Evolutionary conservation across 1,140 invertebrate species (phyloP).

Genomic region (Harlomillsia oculata): DNA sequence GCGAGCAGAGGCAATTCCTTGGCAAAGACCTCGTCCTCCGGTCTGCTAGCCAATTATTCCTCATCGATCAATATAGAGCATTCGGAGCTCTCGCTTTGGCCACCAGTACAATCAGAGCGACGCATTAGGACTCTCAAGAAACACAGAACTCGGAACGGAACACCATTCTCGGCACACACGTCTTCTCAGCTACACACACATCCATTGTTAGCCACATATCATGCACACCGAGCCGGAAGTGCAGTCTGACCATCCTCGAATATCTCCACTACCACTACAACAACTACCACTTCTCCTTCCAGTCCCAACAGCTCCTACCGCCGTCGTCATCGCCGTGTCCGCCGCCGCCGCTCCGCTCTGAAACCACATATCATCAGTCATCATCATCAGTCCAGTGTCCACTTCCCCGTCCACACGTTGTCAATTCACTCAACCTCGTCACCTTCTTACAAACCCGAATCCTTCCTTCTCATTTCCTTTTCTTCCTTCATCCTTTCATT

Average conservation of each 20-base stretch:
- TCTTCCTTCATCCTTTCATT: background rate
- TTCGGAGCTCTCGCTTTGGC: background rate
- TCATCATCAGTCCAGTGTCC: background rate
- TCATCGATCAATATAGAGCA: constrained; percentile 26
- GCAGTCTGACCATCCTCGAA: constrained; percentile 22
- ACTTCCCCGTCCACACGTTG: too few species aligned
- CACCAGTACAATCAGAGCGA: constrained; percentile 28
- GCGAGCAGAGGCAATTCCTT: background rate
- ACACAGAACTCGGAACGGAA: background rate
- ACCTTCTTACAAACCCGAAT: background rate
- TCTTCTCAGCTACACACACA: constrained; percentile 15
- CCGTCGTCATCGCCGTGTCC: background rate
- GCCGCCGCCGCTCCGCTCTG: background rate
- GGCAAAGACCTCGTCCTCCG: background rate
- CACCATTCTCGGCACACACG: background rate
- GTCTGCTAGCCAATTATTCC: constrained; percentile 5
- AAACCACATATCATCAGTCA: background rate
- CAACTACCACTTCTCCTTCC: too few species aligned
- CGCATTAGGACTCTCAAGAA: constrained; percentile 12
- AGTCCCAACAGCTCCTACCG: too few species aligned
- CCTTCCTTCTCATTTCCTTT: background rate
- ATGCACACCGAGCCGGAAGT: constrained; percentile 22
- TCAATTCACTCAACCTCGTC: too few species aligned
- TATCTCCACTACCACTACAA: too few species aligned
- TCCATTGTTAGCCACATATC: constrained; percentile 26